phyloP scores from a whole-genome alignment of 1,140 invertebrate genomes.

The Branchinecta lindahli region DNA sequence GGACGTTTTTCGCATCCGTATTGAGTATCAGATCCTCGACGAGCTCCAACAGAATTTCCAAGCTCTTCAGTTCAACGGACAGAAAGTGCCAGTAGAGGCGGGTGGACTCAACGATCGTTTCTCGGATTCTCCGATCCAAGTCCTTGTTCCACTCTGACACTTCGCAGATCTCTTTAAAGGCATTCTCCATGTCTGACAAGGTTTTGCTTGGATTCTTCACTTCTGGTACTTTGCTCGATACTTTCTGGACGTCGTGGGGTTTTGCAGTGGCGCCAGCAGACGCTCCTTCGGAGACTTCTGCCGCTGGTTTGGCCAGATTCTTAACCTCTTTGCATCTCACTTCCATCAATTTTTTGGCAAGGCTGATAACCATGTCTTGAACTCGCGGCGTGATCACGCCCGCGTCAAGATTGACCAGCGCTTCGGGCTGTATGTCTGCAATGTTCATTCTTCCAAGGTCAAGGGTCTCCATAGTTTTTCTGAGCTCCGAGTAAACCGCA shows the following conservation, averaged over 20 bases:
- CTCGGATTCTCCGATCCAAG: neutral
- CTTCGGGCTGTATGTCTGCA: neutral
- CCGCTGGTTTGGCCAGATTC: neutral
- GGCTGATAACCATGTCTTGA: neutral
- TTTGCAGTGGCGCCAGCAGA: no score
- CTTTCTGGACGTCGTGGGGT: no score
- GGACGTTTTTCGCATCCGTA: neutral
- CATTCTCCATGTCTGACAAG: neutral
- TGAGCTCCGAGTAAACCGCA: neutral
- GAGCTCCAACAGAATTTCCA: neutral
- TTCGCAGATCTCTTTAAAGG: neutral
- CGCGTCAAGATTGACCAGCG: neutral
- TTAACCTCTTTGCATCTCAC: neutral
- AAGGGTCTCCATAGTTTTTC: neutral
- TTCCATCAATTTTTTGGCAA: neutral
- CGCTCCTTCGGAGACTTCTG: neutral
- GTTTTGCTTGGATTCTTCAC: neutral
- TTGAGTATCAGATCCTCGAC: neutral
- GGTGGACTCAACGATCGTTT: neutral
- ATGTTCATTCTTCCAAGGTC: neutral
- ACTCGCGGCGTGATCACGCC: neutral
- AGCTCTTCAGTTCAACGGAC: neutral
- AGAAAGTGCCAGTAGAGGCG: constrained; percentile 5
- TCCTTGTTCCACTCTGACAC: neutral
- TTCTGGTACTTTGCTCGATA: neutral